phyloP scores from a whole-genome alignment of 2,888 invertebrate genomes.

The Hecatera dysodea region DNA sequence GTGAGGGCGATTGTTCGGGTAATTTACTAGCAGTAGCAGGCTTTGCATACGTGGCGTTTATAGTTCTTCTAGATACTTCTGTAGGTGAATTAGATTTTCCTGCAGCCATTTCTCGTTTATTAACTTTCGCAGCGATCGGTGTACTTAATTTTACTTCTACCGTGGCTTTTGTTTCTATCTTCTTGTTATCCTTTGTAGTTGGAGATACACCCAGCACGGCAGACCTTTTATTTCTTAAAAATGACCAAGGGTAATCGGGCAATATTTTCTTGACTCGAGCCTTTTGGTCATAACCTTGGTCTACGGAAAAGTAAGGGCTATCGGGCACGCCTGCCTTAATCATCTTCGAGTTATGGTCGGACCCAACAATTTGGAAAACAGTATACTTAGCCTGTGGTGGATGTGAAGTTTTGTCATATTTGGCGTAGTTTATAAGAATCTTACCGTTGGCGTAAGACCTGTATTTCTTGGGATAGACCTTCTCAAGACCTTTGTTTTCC shows the following conservation, averaged over 20 bases:
- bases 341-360: neutral
- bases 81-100: neutral
- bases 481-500: conserved; percentile 45
- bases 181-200: conserved; percentile 7
- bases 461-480: conserved; percentile 71
- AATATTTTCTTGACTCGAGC: conserved; percentile 77
- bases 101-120: neutral
- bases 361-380: conserved; percentile 69
- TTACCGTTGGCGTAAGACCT: conserved; percentile 64
- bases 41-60: neutral
- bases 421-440: conserved; percentile 73
- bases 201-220: conserved; percentile 26
- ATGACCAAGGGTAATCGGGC: conserved; percentile 63
- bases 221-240: conserved; percentile 69
- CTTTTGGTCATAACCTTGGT: conserved; percentile 64
- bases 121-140: neutral
- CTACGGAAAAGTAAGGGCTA: conserved; percentile 74
- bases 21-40: neutral
- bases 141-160: neutral
- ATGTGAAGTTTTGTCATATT: conserved; percentile 62
- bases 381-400: conserved; percentile 68
- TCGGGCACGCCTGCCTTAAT: conserved; percentile 65
- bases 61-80: neutral
- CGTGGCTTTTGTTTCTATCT: conserved; percentile 27
- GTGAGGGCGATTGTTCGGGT: neutral